Evolutionary conservation across 2,797 vertebrate species (phyloP).

Genomic region (Clamator glandarius): DNA sequence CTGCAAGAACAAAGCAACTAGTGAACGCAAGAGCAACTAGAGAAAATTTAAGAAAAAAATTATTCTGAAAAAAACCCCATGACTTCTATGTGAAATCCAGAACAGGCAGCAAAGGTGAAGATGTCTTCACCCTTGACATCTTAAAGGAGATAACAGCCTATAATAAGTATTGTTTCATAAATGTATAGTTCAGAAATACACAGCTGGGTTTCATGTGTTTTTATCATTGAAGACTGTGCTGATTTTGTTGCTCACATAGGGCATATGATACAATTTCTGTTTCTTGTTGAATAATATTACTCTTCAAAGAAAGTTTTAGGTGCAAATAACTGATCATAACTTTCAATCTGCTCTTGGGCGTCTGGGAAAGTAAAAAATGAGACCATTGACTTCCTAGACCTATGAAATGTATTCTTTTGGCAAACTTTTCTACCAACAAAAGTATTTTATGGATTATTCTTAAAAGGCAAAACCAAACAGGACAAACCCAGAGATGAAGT

Average conservation of each 20-base stretch:
- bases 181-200: not conserved
- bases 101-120: not conserved
- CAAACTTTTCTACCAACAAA: not conserved
- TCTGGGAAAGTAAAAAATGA: not conserved
- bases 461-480: not conserved
- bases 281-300: not conserved
- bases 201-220: not conserved
- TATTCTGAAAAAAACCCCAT: not conserved
- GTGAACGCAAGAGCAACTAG: not conserved
- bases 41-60: not conserved
- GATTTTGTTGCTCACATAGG: not conserved
- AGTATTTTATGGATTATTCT: constrained; percentile 6
- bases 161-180: not conserved
- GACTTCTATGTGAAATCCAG: not conserved
- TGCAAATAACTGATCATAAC: not conserved
- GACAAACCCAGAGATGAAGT: not conserved
- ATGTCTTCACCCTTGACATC: not conserved
- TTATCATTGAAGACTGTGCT: not conserved
- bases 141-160: not conserved
- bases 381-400: not conserved
- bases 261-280: not conserved
- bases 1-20: not conserved
- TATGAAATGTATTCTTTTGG: not conserved
- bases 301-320: constrained; percentile 2
- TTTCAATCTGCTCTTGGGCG: not conserved